Conservation (phyloP, 2,113 vertebrate species). For the Myiagra hebetior region DNA sequence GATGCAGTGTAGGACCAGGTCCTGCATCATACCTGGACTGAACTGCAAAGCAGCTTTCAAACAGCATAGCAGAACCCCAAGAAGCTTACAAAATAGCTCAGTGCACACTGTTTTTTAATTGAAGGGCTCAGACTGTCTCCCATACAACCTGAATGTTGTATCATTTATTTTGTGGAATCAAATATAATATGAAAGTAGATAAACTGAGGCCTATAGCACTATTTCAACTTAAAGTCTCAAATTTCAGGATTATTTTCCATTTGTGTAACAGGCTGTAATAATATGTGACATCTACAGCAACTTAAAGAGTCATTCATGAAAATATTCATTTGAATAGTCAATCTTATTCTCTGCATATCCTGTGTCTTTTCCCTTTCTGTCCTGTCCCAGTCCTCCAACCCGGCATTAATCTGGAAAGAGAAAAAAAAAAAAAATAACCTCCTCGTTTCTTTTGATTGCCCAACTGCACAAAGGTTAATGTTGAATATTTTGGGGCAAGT, state of each 20-base stretch:
- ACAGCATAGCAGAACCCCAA: neutral
- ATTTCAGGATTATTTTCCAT: neutral
- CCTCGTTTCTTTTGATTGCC: fast-evolving
- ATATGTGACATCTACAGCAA: neutral
- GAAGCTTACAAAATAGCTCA: neutral
- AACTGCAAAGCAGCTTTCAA: neutral
- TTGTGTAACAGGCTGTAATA: neutral
- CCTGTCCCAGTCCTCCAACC: neutral
- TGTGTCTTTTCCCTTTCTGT: neutral
- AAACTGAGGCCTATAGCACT: neutral
- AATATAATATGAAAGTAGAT: neutral
- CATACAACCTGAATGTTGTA: neutral
- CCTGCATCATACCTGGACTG: neutral
- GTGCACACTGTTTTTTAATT: neutral
- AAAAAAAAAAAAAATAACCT: neutral
- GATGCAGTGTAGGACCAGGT: neutral
- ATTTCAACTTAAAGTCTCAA: neutral
- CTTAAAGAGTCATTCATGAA: neutral
- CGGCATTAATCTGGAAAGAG: neutral
- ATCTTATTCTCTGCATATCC: neutral
- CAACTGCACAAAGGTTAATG: neutral
- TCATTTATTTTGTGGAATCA: neutral
- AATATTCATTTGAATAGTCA: neutral
- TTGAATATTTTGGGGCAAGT: neutral
- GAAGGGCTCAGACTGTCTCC: neutral